These are phyloP conservation scores for Amphibalanus amphitrite DNA, from an alignment of 1,140 invertebrate genomes.

Conservation along the genomic window DNA sequence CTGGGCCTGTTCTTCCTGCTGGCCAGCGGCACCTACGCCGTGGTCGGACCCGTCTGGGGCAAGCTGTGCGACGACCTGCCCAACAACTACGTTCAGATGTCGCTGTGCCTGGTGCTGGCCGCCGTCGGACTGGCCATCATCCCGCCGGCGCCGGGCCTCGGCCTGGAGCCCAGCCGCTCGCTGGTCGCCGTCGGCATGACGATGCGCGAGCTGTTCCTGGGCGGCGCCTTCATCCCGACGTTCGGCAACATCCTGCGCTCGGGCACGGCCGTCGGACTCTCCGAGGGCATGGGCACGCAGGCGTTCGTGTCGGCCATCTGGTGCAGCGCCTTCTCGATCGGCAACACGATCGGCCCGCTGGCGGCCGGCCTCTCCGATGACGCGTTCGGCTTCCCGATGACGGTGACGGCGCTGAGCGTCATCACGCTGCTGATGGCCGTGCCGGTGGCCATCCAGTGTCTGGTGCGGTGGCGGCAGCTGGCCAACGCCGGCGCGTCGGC, in stretches of 20 bases:
- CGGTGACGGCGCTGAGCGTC: background rate
- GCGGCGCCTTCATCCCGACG: background rate
- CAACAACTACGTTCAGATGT: background rate
- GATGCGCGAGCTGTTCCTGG: background rate
- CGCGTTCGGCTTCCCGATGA: background rate
- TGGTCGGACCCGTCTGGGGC: background rate
- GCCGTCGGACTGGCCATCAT: background rate
- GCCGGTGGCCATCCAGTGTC: background rate
- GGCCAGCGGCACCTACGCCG: background rate
- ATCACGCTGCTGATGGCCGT: background rate
- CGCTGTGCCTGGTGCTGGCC: background rate
- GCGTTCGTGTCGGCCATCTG: background rate
- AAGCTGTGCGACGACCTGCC: background rate
- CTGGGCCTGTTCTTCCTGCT: slow-evolving; percentile 2
- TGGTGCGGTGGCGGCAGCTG: background rate
- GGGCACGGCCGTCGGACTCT: background rate
- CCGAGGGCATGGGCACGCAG: background rate
- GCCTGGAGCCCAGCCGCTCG: background rate
- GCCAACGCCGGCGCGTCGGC: too few species aligned
- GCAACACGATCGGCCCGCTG: background rate
- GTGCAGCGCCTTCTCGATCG: background rate
- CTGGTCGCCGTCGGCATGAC: background rate
- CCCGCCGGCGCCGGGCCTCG: background rate
- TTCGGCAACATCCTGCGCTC: background rate
- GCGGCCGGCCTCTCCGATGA: background rate